Conservation (phyloP, 2,113 vertebrate species). For the Caranx melampygus region DNA sequence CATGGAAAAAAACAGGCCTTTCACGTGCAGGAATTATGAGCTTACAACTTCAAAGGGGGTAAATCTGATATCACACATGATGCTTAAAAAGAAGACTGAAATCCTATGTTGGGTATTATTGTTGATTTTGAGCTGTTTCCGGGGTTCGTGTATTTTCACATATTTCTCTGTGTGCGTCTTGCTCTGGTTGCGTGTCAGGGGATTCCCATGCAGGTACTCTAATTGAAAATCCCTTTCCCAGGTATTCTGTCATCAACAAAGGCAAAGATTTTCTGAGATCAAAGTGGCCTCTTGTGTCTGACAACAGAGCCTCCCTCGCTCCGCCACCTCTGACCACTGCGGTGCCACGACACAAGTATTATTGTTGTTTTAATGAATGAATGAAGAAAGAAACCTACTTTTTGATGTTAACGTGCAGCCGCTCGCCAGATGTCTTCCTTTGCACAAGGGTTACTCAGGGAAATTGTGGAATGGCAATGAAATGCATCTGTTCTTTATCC, state of each 20-base stretch:
- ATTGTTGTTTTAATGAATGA: constrained; percentile 1
- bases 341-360: constrained; percentile 1
- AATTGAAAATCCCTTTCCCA: constrained; percentile 69
- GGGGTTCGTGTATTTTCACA: constrained; percentile 45
- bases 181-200: constrained; percentile 62
- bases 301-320: constrained; percentile 50
- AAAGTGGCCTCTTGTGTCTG: constrained; percentile 66
- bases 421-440: neutral
- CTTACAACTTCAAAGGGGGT: constrained; percentile 67
- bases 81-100: constrained; percentile 46
- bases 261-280: constrained; percentile 70
- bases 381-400: constrained; percentile 9
- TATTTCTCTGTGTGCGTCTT: constrained; percentile 43
- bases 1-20: constrained; percentile 57
- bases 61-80: constrained; percentile 77
- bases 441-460: constrained; percentile 26
- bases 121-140: constrained; percentile 51
- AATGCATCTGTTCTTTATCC: constrained; percentile 60
- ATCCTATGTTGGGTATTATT: constrained; percentile 49
- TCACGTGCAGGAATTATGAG: constrained; percentile 65
- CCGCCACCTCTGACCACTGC: constrained; percentile 45
- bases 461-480: constrained; percentile 39
- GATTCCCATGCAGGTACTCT: constrained; percentile 78
- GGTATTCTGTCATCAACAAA: constrained; percentile 69
- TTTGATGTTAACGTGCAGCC: constrained; percentile 10